Conservation (phyloP, 2,113 vertebrate genomes). For the Aegotheles bennettii region DNA sequence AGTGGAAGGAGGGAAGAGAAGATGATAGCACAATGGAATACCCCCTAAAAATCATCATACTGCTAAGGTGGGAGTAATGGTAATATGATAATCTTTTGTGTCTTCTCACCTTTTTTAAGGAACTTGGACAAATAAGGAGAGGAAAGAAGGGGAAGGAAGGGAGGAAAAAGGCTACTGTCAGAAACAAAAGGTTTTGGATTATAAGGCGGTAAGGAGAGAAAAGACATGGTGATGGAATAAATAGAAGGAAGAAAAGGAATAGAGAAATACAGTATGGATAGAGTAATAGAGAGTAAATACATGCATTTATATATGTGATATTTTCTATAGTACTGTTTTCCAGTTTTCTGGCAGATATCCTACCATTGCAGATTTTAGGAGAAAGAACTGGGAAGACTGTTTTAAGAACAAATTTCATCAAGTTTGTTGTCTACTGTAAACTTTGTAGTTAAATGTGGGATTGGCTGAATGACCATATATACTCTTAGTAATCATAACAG, state of each 20-base stretch:
- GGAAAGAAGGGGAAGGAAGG: background rate
- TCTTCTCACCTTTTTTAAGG: background rate
- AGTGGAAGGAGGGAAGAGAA: too few relatives aligned
- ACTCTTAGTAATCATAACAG: background rate
- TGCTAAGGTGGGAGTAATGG: background rate
- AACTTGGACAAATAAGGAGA: background rate
- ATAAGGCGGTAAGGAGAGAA: background rate
- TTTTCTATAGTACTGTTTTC: background rate
- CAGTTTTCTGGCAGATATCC: background rate
- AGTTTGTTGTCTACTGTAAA: background rate
- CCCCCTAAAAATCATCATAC: background rate
- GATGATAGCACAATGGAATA: background rate
- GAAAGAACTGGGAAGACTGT: background rate
- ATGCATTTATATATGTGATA: fast-evolving
- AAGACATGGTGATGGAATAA: background rate
- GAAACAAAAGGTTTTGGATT: background rate
- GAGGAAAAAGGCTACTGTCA: background rate
- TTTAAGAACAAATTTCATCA: background rate
- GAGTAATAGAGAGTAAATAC: background rate
- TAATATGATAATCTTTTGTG: background rate
- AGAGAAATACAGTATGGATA: background rate
- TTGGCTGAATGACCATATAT: background rate
- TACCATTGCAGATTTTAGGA: background rate
- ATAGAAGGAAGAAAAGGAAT: background rate
- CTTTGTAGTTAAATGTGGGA: background rate